phyloP scores from a whole-genome alignment of 2,888 invertebrate genomes.

The Sepioteuthis lessoniana region DNA sequence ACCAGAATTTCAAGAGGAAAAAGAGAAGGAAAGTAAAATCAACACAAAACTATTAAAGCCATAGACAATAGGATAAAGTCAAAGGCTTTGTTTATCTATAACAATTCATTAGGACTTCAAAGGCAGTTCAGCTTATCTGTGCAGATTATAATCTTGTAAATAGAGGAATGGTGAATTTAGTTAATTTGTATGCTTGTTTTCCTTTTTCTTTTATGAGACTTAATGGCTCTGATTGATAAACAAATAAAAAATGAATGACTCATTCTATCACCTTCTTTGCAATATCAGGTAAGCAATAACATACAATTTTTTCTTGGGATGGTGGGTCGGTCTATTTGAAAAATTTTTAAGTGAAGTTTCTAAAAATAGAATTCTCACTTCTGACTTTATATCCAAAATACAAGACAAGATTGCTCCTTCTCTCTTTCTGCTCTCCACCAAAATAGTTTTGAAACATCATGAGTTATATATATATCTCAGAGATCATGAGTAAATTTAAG shows the following conservation, averaged over 20 bases:
- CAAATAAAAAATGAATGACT: background rate
- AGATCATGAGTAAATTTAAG: background rate
- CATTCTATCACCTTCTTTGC: too few species aligned
- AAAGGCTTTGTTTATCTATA: background rate
- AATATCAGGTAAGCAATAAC: too few species aligned
- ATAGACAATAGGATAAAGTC: background rate
- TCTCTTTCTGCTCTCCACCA: too few species aligned
- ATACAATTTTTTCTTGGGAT: too few species aligned
- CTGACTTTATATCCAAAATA: too few species aligned
- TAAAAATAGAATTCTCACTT: too few species aligned
- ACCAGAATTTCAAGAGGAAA: background rate
- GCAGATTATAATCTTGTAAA: background rate
- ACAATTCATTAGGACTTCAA: background rate
- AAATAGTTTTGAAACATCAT: background rate
- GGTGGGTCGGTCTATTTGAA: too few species aligned
- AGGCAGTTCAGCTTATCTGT: background rate
- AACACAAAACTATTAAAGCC: background rate
- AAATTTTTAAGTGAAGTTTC: too few species aligned
- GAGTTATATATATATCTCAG: background rate
- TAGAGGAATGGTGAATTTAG: background rate
- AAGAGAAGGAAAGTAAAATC: background rate
- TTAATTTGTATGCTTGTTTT: background rate
- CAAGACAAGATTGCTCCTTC: too few species aligned
- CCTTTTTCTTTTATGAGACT: background rate
- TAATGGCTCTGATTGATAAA: background rate